Evolutionary conservation across 2,797 vertebrate species (phyloP).

Genomic region (Falco naumanni): DNA sequence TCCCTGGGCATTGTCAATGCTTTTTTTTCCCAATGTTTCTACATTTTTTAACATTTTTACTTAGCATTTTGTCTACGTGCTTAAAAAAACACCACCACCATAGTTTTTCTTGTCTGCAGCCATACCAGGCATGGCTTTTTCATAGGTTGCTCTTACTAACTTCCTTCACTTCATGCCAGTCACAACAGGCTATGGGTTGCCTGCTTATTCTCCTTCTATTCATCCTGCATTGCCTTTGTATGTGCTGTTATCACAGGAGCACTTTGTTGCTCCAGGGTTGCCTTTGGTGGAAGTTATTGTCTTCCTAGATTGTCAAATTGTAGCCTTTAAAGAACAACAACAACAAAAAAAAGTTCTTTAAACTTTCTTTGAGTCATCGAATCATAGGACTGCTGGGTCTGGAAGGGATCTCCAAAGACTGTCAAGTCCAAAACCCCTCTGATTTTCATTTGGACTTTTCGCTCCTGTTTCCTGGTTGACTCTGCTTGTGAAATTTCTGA

Average conservation of each 20-base stretch:
- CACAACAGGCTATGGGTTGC: not conserved
- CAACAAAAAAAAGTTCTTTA: not conserved
- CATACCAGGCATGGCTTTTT: not conserved
- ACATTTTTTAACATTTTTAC: not conserved
- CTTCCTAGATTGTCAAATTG: not conserved
- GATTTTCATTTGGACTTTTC: not conserved
- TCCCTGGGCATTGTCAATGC: not conserved
- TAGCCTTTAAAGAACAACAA: not conserved
- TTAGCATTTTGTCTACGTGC: not conserved
- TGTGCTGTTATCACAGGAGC: not conserved
- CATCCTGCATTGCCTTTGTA: not conserved
- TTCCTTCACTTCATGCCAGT: not conserved
- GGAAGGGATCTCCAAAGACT: not conserved
- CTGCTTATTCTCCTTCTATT: not conserved
- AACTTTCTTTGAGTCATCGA: not conserved
- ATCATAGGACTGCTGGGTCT: not conserved
- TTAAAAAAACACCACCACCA: not conserved
- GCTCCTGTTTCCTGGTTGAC: not conserved
- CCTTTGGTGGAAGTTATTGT: not conserved
- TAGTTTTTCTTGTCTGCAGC: not conserved
- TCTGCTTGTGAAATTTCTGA: not conserved
- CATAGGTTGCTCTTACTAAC: not conserved
- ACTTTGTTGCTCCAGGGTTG: not conserved
- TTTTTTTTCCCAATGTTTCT: not conserved
- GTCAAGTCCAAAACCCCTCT: not conserved